These are phyloP conservation scores for Pogonognathellus flavescens DNA, from an alignment of 1,140 invertebrate species.

Conservation along the genomic window DNA sequence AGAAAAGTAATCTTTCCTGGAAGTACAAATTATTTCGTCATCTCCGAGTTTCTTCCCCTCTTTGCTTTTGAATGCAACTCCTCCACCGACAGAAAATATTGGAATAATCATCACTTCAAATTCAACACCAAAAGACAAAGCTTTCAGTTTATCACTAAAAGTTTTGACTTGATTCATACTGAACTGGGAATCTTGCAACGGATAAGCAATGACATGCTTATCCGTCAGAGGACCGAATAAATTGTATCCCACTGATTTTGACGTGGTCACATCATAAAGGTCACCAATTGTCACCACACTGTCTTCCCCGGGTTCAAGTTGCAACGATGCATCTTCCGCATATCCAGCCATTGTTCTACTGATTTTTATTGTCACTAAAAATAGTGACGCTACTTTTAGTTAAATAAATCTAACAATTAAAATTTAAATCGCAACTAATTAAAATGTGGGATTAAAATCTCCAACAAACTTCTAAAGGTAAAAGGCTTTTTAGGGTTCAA, in stretches of 20 bases:
- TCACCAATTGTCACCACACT: not conserved
- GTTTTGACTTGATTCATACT: not conserved
- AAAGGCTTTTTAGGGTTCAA: no score
- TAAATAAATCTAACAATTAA: no score
- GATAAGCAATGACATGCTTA: not conserved
- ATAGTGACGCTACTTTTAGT: no score
- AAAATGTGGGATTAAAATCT: no score
- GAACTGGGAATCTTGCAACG: not conserved
- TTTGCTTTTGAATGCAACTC: not conserved
- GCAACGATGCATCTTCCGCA: not conserved
- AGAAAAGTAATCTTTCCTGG: not conserved
- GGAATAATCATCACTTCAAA: not conserved
- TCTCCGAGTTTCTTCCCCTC: not conserved
- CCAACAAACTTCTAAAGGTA: no score
- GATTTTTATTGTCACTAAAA: no score
- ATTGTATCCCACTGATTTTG: not conserved
- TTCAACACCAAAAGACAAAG: not conserved
- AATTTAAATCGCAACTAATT: no score
- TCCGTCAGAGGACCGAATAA: conserved; percentile 25
- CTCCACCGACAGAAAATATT: not conserved
- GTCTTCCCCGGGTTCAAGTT: not conserved
- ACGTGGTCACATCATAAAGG: not conserved
- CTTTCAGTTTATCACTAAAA: not conserved
- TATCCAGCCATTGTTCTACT: not conserved
- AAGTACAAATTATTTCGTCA: not conserved